Evolutionary conservation across 2,113 vertebrate species (phyloP), one percentile per base, ranked within the genome.

Genomic region (Phyllopteryx taeniolatus): DNA sequence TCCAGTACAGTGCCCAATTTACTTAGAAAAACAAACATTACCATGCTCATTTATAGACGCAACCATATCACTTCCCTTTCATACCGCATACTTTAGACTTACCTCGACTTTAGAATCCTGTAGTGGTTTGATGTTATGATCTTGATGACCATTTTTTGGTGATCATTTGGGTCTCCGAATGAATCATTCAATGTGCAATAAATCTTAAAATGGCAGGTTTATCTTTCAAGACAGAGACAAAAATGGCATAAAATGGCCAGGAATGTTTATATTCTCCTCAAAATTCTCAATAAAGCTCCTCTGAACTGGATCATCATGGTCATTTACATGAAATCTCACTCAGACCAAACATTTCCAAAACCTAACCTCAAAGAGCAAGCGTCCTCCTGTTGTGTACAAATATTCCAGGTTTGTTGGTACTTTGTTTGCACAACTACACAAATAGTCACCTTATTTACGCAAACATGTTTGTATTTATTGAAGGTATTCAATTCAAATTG

Each of bases 401-500:
- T 0, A 56, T 22, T 22, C 0, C 2, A n/a, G 20, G 44, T 46
- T 54, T 54, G 20, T 2, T 1, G 51, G 20, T 54, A 20, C 49
- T 20, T 53, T 3, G 46, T 47, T 49, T n/a, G 49, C 22, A 49
- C 14, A 61, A 5, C 17, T 46, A 17, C 15, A 68, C 17, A 62
- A 22, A 22, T 15, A 46, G 22, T 51, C 5, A 70, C 68, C 8
- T 14, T 44, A 39, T 31, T 47, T 47, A 8, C n/a, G 9, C 2
- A 5, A 65, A 65, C 20, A 15, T 46, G 2, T 35, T 63, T 61
- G 33, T 17, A 17, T 61, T 66, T 66, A 47, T 17, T 15, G 20
- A 63, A 63, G 9, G 57, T 85, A 68, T 77, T 82, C 3, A 74
- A 56, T 85, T 74, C 8, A 72, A 85, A 87, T 56, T 78, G 35